phyloP scores from a whole-genome alignment of 2,797 vertebrate genomes.

The Micropoecilia bifurca region DNA sequence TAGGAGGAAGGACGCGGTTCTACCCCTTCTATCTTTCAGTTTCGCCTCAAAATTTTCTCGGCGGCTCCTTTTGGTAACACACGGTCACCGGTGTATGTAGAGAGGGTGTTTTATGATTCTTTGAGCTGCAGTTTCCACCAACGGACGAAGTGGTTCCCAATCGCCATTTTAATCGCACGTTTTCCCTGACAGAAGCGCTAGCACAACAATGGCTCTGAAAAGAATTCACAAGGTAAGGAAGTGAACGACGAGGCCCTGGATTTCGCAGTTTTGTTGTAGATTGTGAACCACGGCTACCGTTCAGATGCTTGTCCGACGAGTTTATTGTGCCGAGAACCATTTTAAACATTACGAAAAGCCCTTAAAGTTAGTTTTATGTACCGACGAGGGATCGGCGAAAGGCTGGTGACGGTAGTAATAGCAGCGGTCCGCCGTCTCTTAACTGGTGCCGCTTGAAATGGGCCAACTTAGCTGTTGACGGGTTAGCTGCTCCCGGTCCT shows the following conservation, averaged over 20 bases:
- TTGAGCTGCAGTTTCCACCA: constrained; percentile 54
- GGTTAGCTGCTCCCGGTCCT: background rate
- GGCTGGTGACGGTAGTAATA: constrained; percentile 53
- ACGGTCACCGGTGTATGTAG: constrained; percentile 42
- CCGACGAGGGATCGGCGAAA: constrained; percentile 49
- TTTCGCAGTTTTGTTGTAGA: constrained; percentile 56
- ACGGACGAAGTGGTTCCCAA: constrained; percentile 67
- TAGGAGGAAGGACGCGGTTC: constrained; percentile 85
- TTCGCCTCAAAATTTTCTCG: constrained; percentile 73
- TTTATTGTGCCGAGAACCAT: background rate
- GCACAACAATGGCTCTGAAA: constrained; percentile 95
- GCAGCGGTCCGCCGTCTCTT: constrained; percentile 68
- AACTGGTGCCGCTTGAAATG: constrained; percentile 28
- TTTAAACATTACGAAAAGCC: background rate
- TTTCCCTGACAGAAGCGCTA: constrained; percentile 86
- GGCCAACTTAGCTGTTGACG: constrained; percentile 40
- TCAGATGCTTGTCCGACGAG: background rate
- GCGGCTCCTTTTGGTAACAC: constrained; percentile 56
- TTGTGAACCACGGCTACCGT: background rate
- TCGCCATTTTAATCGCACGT: constrained; percentile 85
- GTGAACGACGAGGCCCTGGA: constrained; percentile 72
- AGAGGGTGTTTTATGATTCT: constrained; percentile 64
- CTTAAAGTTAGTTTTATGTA: background rate
- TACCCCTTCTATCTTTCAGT: constrained; percentile 81
- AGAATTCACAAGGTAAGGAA: constrained; percentile 96